These are phyloP conservation scores for Nycteola revayana DNA, from an alignment of 2,888 invertebrate genomes.

Conservation along the genomic window DNA sequence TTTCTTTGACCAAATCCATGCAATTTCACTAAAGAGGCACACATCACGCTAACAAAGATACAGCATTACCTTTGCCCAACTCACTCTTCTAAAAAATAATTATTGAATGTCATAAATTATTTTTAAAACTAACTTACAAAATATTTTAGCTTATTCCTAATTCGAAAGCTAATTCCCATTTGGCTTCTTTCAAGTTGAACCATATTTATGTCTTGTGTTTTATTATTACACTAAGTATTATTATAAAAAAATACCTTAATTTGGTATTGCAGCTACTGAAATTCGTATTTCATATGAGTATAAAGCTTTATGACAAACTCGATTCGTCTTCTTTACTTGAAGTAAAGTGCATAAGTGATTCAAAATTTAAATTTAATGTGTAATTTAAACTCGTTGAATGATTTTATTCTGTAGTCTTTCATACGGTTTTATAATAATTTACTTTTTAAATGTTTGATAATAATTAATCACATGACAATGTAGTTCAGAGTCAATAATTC, in stretches of 20 bases:
- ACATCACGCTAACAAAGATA: slow-evolving; percentile 66
- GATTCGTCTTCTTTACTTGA: too few relatives aligned
- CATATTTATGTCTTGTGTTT: slow-evolving; percentile 75
- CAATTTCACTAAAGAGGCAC: slow-evolving; percentile 65
- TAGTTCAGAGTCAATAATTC: slow-evolving; percentile 20
- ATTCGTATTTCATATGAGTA: slow-evolving; percentile 48
- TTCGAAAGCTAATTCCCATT: slow-evolving; percentile 73
- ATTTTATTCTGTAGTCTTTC: too few relatives aligned
- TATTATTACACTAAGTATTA: slow-evolving; percentile 50
- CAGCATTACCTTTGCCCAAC: slow-evolving; percentile 50
- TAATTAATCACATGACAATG: too few relatives aligned
- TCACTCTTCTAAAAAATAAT: slow-evolving; percentile 26
- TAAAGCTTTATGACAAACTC: too few relatives aligned
- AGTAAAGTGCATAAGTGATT: too few relatives aligned
- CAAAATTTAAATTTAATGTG: too few relatives aligned
- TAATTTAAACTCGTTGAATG: too few relatives aligned
- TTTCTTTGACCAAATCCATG: slow-evolving; percentile 23
- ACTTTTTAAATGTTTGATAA: too few relatives aligned
- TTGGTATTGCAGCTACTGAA: slow-evolving; percentile 68
- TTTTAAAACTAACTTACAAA: slow-evolving; percentile 27
- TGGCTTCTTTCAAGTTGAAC: slow-evolving; percentile 83
- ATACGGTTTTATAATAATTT: too few relatives aligned
- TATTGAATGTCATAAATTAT: slow-evolving; percentile 35
- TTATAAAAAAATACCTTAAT: slow-evolving; percentile 64
- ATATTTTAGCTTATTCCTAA: slow-evolving; percentile 44